Base-by-base conservation (phyloP, 2,888 invertebrate genomes). In the Orchesella flavescens region DNA sequence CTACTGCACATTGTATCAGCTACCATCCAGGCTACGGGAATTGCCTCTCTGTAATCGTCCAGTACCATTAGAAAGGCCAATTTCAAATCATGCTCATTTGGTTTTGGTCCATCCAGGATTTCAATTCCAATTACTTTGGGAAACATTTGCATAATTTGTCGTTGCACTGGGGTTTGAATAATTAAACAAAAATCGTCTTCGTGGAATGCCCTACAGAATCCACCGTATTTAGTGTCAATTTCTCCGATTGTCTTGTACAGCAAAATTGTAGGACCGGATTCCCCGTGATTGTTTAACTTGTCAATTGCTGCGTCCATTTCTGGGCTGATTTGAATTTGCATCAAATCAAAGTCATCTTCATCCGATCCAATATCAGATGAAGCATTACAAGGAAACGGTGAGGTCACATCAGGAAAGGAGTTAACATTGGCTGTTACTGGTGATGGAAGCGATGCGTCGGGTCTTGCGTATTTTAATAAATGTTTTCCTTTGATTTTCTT, bases 11-110 rank as follows among this genome's bases (percentile, higher is more conserved):
- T 66, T 5, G 69, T 53, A 71, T 86, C 85, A 10, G 83, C 65
- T 15, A 88, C 77, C 69, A 88, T 80, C 88, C 88, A 88, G 1
- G 86, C 87, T 0, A 86, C 84, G 10, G 88, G 88, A 46, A 88
- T 86, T 7, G 86, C 84, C 71, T 86, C 86, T 1, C 86, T 61
- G 65, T 75, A 88, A 57, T 87, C 88, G 46, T 88, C 88, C 15
- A 88, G 61, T 0, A 87, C 86, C 34, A 84, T 78, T 0, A 86
- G 23, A 34, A 72, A 86, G 2, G 81, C 79, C 19, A 87, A 61
- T 34, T 86, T 85, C 15, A 88, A 53, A 55, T 85, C 85, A 24
- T 72, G 71, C 13, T 78, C 69, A n/a, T 72, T 57, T 1, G 74
- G 34, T 21, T 85, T 78, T 10, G 73, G 57, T 10, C 86, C 86